These are phyloP conservation scores for Euproctis similis DNA, from an alignment of 2,888 invertebrate genomes.

Conservation along the genomic window DNA sequence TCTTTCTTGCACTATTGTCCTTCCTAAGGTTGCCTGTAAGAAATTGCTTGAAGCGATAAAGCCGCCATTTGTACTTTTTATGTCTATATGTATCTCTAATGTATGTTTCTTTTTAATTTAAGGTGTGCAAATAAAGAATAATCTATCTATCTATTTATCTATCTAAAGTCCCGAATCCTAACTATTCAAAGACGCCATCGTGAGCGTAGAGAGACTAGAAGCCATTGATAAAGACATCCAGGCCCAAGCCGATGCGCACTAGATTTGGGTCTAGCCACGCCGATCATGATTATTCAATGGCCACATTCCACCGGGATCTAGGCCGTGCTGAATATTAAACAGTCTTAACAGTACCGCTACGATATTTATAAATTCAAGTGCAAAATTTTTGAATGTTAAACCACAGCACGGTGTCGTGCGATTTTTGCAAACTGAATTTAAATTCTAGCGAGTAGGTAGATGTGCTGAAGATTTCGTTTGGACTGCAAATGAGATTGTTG, in stretches of 20 bases:
- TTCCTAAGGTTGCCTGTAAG: too few relatives aligned
- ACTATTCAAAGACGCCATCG: too few relatives aligned
- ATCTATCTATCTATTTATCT: too few relatives aligned
- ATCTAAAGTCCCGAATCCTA: too few relatives aligned
- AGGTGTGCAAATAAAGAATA: too few relatives aligned
- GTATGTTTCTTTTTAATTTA: too few relatives aligned
- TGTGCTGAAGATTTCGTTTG: conserved; percentile 9
- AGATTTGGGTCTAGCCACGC: conserved; percentile 51
- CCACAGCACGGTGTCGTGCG: conserved; percentile 8
- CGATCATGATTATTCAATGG: conserved; percentile 69
- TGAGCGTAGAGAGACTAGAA: too few relatives aligned
- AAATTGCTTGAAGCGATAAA: too few relatives aligned
- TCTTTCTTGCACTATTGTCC: too few relatives aligned
- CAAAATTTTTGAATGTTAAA: conserved; percentile 20
- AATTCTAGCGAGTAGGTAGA: too few relatives aligned
- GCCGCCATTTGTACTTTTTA: too few relatives aligned
- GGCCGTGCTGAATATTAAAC: conserved; percentile 56
- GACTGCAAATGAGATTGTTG: conserved; percentile 17
- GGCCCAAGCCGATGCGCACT: conserved; percentile 25
- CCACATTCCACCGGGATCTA: conserved; percentile 46
- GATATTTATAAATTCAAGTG: conserved; percentile 25
- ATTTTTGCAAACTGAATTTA: conserved; percentile 7
- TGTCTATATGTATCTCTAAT: too few relatives aligned
- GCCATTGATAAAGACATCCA: conserved; percentile 33
- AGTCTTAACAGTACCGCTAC: conserved; percentile 39